Base-by-base conservation (phyloP, 53 echinoderm and acorn worm species). In the Henricia sp. region DNA sequence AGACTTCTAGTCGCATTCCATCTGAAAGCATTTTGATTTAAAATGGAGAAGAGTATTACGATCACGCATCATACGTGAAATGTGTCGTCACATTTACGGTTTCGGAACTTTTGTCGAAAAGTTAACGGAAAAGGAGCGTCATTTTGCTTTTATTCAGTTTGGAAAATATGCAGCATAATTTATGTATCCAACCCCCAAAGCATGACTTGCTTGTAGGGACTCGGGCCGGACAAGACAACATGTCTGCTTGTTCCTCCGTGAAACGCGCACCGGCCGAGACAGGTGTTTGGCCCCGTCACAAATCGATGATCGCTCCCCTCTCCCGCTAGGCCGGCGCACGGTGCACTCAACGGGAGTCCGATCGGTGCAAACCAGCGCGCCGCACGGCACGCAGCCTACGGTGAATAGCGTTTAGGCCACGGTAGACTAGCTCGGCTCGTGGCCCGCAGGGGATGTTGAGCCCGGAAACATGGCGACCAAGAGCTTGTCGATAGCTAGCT, bases 371-470 rank as follows among this genome's bases (percentile, higher is more conserved):
- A 80, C 80, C 64, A 37, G 29, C 26, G 63, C 80, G 63, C 80
- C 65, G n/a, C n/a, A n/a, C n/a, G n/a, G n/a, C n/a, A n/a, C n/a
- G n/a, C n/a, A n/a, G n/a, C n/a, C n/a, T n/a, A n/a, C n/a, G 63
- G 48, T 80, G 80, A 80, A 80, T 80, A 80, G 80, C 80, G 80
- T 80, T n/a, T 80, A 80, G 80, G 23, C 80, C 8, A 80, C 80
- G 80, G 63, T 80, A 80, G 63, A 80, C 62, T 80, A 50, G 80
- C 63, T 64, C 62, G 46, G 43, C 58, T 50, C 44, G 71, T 27
- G 77, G 77, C 34, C 77, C 59, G 32, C 55, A 36, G 80, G 80
- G 62, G 41, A 37, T 58, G 28, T 25, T 2, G 23, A 38, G 37
- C 74, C 38, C 28, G 37, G 40, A 59, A 41, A 37, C 46, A 23